Evolutionary conservation across 2,113 vertebrate genomes (phyloP).

Genomic region (Sakesphorus luctuosus): DNA sequence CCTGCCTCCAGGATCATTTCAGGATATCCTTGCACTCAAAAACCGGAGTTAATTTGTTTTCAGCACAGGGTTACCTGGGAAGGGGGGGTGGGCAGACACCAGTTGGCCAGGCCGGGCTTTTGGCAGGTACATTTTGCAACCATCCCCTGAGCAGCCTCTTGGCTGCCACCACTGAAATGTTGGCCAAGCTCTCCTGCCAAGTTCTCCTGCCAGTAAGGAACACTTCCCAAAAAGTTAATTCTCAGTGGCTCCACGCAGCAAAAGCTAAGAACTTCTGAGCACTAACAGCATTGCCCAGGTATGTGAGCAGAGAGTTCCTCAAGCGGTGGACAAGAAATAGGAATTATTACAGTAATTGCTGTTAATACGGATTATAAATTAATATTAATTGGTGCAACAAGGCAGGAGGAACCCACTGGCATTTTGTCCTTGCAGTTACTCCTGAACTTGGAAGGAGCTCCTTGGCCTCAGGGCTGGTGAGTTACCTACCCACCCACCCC

Average conservation of each 20-base stretch:
- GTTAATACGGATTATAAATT: neutral
- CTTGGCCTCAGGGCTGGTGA: accelerated
- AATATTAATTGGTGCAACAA: neutral
- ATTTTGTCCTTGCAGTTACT: neutral
- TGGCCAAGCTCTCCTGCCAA: conserved; percentile 34
- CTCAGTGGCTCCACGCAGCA: neutral
- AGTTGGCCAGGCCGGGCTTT: neutral
- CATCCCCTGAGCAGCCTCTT: neutral
- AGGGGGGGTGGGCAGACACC: neutral
- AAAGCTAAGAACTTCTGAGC: neutral
- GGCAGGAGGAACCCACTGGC: neutral
- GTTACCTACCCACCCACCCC: neutral
- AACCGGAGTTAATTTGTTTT: neutral
- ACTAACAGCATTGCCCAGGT: neutral
- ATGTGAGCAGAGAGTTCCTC: neutral
- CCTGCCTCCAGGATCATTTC: neutral
- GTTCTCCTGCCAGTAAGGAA: neutral
- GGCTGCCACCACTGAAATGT: conserved; percentile 30
- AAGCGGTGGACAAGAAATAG: neutral
- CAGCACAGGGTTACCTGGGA: neutral
- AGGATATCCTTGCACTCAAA: neutral
- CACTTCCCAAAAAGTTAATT: conserved; percentile 62
- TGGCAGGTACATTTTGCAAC: neutral
- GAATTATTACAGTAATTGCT: neutral
- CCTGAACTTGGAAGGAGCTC: neutral